These are phyloP conservation scores for Gallinago solitaria DNA, from an alignment of 2,797 vertebrate genomes.

Conservation along the genomic window DNA sequence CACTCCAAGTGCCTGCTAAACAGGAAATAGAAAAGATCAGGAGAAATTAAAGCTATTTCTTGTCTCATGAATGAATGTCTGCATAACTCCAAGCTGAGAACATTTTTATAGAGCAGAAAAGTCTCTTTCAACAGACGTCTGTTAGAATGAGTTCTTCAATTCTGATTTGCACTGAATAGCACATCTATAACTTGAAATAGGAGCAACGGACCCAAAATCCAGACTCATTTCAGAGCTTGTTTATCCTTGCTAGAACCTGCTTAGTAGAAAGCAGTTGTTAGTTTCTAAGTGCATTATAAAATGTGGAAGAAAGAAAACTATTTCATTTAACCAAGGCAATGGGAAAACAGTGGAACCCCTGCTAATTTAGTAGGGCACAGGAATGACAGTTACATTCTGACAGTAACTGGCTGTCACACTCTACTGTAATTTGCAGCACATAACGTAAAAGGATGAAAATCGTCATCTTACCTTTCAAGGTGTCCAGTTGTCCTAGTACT, in stretches of 20 bases:
- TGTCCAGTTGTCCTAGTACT: background rate
- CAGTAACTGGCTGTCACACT: background rate
- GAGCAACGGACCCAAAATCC: background rate
- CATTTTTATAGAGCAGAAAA: constrained; percentile 2
- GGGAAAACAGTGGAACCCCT: background rate
- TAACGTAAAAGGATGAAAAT: background rate
- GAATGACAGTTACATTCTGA: background rate
- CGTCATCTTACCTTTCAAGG: background rate
- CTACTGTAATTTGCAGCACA: background rate
- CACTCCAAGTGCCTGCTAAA: background rate
- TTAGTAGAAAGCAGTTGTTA: background rate
- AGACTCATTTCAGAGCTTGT: background rate
- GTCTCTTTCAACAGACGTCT: background rate
- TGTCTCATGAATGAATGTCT: constrained; percentile 14
- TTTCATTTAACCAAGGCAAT: background rate
- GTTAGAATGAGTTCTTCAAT: background rate
- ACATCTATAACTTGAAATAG: background rate
- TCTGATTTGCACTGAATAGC: constrained; percentile 8
- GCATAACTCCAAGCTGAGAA: constrained; percentile 25
- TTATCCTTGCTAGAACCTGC: background rate
- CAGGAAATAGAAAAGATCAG: constrained; percentile 1
- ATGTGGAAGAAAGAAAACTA: background rate
- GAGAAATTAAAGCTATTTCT: background rate
- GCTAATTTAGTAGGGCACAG: background rate
- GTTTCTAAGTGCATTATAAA: background rate